Conservation (phyloP, 1,140 invertebrate genomes). For the Diploscapter pachys region DNA sequence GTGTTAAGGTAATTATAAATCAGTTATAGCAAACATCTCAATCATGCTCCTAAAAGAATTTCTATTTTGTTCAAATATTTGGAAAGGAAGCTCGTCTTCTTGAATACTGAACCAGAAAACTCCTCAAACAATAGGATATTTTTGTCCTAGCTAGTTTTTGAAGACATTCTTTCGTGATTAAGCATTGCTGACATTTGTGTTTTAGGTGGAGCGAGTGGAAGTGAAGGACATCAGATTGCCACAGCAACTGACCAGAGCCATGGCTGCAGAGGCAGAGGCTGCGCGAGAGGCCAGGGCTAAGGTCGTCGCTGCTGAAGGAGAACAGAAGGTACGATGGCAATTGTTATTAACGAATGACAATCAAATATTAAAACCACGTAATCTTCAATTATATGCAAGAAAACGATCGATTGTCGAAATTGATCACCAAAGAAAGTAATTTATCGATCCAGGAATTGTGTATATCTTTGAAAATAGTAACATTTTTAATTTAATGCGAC, state of each 20-base stretch:
- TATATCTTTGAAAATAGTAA: no score
- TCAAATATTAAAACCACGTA: not conserved
- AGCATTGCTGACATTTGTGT: not conserved
- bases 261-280: constrained; percentile 68
- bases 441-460: no score
- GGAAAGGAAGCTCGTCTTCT: not conserved
- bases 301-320: constrained; percentile 69
- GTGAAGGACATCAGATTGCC: constrained; percentile 59
- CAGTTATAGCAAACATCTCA: not conserved
- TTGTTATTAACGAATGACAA: not conserved
- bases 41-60: constrained; percentile 1
- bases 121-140: no score
- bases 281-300: constrained; percentile 77
- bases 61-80: constrained; percentile 4
- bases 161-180: not conserved
- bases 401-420: no score
- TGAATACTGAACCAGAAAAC: not conserved
- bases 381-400: no score
- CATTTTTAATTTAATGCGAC: no score
- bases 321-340: constrained; percentile 66
- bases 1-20: constrained; percentile 80
- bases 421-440: no score
- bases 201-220: constrained; percentile 56
- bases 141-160: no score
- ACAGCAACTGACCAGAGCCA: constrained; percentile 58